A percentile compares a stretch with the other conserved stretches of the same genome.
phyloP scores from a whole-genome alignment of 2,797 vertebrate species.

The Melanotaenia nigrans region DNA sequence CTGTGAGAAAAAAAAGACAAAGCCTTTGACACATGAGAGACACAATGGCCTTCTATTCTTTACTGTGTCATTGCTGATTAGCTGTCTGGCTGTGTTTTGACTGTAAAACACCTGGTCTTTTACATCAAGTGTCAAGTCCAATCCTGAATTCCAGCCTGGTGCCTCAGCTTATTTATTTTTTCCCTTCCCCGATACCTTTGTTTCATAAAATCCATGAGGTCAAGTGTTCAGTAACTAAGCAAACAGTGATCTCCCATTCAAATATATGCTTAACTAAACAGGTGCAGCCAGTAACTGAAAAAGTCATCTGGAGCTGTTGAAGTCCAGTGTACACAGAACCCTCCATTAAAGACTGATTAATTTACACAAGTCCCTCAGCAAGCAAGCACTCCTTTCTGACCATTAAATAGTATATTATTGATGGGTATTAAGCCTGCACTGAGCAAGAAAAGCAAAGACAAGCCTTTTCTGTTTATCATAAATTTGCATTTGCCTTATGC shows the following conservation, averaged over 20 bases:
- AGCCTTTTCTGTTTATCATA: background rate
- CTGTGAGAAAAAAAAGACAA: conserved; percentile 56
- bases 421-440: conserved; percentile 5
- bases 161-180: conserved; percentile 1
- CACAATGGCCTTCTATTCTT: conserved; percentile 57
- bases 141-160: background rate
- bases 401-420: background rate
- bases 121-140: conserved; percentile 26
- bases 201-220: conserved; percentile 13
- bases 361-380: conserved; percentile 21
- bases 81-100: conserved; percentile 68
- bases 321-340: conserved; percentile 46
- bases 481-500: conserved; percentile 61
- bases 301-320: conserved; percentile 24
- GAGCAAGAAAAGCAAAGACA: background rate
- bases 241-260: conserved; percentile 34
- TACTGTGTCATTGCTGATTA: conserved; percentile 58
- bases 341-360: conserved; percentile 42
- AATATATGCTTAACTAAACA: conserved; percentile 31
- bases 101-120: conserved; percentile 71
- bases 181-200: background rate
- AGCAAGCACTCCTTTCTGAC: conserved; percentile 30
- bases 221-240: conserved; percentile 21
- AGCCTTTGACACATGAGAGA: conserved; percentile 53
- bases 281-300: conserved; percentile 41